Percentiles rank a stretch among this genome's conserved stretches.
Conservation (phyloP, 2,113 vertebrate species). For the Ginglymostoma cirratum region DNA sequence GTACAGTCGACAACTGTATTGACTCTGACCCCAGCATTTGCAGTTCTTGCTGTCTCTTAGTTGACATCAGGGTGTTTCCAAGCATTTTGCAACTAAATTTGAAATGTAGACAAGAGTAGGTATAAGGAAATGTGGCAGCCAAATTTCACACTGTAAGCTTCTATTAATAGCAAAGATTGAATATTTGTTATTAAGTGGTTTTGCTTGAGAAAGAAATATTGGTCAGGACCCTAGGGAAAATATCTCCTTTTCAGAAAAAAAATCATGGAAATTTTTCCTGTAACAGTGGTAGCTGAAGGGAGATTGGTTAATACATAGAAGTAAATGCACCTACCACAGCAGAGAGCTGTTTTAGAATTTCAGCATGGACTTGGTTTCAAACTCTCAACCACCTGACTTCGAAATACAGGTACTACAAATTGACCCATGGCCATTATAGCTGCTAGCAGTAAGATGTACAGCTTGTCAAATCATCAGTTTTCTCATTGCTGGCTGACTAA, state of each 20-base stretch:
- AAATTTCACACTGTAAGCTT: neutral
- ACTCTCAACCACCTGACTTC: neutral
- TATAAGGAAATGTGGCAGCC: neutral
- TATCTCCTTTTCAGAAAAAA: neutral
- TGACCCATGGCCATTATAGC: neutral
- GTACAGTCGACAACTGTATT: no score
- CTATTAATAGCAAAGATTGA: neutral
- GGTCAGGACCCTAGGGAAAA: neutral
- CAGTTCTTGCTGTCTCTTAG: neutral
- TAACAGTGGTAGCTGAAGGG: neutral
- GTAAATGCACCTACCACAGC: neutral
- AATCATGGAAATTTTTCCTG: neutral
- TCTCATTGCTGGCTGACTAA: neutral
- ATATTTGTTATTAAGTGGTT: neutral
- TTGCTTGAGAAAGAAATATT: neutral
- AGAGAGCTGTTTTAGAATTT: neutral
- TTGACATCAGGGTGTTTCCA: neutral
- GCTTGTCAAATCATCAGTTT: neutral
- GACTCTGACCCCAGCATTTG: no score
- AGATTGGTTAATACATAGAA: neutral
- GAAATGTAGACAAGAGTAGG: neutral
- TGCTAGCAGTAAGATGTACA: neutral
- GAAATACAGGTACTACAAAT: neutral
- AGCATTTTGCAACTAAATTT: neutral
- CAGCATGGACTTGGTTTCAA: neutral